Conservation (phyloP, 2,888 invertebrate species). For the Hypsopygia costalis region DNA sequence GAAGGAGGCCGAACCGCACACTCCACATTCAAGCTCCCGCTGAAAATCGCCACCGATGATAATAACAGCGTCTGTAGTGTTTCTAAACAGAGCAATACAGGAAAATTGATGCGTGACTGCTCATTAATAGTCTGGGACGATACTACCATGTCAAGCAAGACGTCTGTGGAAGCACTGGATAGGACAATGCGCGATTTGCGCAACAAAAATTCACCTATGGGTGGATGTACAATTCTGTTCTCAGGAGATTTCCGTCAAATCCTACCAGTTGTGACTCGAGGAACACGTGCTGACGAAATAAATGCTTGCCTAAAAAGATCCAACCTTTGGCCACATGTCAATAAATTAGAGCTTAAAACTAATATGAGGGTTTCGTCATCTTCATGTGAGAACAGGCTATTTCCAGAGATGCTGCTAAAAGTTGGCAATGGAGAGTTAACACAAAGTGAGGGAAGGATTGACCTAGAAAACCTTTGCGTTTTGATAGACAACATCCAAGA, state of each 20-base stretch:
- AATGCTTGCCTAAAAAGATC: constrained; percentile 26
- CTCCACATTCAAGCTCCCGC: constrained; percentile 35
- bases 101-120: constrained; percentile 27
- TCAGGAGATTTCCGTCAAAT: constrained; percentile 27
- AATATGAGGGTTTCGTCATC: constrained; percentile 23
- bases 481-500: constrained; percentile 12
- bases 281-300: constrained; percentile 26
- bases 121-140: constrained; percentile 28
- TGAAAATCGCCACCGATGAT: constrained; percentile 24
- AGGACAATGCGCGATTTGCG: constrained; percentile 30
- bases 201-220: constrained; percentile 22
- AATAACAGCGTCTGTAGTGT: constrained; percentile 25
- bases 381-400: constrained; percentile 25
- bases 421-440: constrained; percentile 27
- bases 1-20: constrained; percentile 42
- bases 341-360: constrained; percentile 28
- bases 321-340: constrained; percentile 24
- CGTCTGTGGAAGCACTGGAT: constrained; percentile 29
- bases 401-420: constrained; percentile 26
- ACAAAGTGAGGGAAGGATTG: constrained; percentile 25
- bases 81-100: constrained; percentile 29
- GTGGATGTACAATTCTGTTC: constrained; percentile 24
- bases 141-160: constrained; percentile 27
- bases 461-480: constrained; percentile 22
- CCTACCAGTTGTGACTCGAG: constrained; percentile 26